Conservation (phyloP, 2,113 vertebrate species). For the Pithys albifrons region DNA sequence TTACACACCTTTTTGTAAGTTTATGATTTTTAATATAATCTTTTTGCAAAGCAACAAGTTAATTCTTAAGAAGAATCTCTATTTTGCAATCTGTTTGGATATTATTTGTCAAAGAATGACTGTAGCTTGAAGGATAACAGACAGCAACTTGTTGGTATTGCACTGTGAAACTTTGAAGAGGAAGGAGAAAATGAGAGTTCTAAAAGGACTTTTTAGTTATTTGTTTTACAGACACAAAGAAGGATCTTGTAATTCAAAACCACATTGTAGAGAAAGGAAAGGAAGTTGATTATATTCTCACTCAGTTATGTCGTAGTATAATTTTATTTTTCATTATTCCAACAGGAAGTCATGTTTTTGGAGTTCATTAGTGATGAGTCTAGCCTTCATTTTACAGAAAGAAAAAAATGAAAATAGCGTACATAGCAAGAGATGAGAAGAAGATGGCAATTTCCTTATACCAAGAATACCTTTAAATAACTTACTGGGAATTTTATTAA, state of each 20-base stretch:
- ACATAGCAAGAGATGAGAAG: slow-evolving; percentile 47
- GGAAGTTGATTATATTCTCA: slow-evolving; percentile 49
- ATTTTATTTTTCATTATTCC: slow-evolving; percentile 71
- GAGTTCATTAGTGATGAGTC: slow-evolving; percentile 63
- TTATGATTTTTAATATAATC: background rate
- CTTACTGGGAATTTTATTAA: slow-evolving; percentile 41
- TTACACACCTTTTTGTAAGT: background rate
- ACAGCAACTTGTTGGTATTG: slow-evolving; percentile 14
- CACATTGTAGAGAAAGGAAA: slow-evolving; percentile 38
- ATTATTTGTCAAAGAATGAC: background rate
- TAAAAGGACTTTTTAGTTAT: background rate
- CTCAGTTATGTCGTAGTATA: slow-evolving; percentile 55
- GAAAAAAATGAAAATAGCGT: background rate
- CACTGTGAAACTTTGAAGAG: background rate
- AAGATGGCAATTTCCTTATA: slow-evolving; percentile 21
- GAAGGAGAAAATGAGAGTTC: background rate
- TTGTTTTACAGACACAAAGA: slow-evolving; percentile 53
- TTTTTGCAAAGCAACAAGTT: background rate
- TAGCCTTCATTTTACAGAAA: slow-evolving; percentile 54
- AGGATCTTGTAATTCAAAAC: slow-evolving; percentile 3
- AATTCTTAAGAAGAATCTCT: background rate
- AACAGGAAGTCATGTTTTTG: slow-evolving; percentile 47
- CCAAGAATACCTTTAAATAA: slow-evolving; percentile 53
- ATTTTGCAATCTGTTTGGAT: background rate
- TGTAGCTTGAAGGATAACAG: background rate